These are phyloP conservation scores for Anadara kagoshimensis DNA, from an alignment of 1,140 invertebrate species.

Conservation along the genomic window DNA sequence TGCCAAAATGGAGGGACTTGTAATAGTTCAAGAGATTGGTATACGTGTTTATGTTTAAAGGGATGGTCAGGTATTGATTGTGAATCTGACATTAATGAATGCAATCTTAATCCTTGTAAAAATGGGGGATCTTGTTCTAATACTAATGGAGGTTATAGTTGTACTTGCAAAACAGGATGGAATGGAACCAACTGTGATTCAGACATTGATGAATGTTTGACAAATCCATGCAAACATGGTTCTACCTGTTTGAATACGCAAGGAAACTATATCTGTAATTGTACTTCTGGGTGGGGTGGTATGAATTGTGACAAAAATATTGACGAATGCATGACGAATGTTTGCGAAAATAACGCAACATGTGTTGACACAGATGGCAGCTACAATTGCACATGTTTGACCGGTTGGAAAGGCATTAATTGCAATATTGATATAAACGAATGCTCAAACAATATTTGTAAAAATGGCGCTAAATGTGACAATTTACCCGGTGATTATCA, in stretches of 20 bases:
- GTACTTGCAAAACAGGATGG: conserved; percentile 42
- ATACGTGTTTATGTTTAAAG: conserved; percentile 88
- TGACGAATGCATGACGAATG: conserved; percentile 18
- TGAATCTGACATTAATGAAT: conserved; percentile 11
- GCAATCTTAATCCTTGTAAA: conserved; percentile 18
- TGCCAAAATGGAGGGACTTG: conserved; percentile 23
- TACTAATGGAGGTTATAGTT: not conserved
- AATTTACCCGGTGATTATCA: conserved; percentile 24
- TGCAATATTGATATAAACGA: conserved; percentile 79
- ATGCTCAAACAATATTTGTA: conserved; percentile 32
- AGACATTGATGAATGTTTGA: conserved; percentile 32
- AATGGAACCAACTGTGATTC: conserved; percentile 36
- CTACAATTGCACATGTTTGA: conserved; percentile 42
- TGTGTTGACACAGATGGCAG: conserved; percentile 20
- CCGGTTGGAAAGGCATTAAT: conserved; percentile 57
- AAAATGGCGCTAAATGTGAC: conserved; percentile 24
- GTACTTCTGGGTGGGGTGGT: conserved; percentile 19
- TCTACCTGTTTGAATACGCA: conserved; percentile 13
- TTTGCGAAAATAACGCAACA: conserved; percentile 26
- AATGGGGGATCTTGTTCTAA: not conserved
- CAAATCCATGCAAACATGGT: not conserved
- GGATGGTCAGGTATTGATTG: conserved; percentile 74
- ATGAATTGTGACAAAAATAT: conserved; percentile 19
- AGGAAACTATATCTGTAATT: conserved; percentile 36
- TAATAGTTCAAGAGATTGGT: conserved; percentile 28